Percentiles rank a stretch among this genome's conserved stretches.
Conservation (phyloP, 2,113 vertebrate species). For the Neodontobutis hainanensis region DNA sequence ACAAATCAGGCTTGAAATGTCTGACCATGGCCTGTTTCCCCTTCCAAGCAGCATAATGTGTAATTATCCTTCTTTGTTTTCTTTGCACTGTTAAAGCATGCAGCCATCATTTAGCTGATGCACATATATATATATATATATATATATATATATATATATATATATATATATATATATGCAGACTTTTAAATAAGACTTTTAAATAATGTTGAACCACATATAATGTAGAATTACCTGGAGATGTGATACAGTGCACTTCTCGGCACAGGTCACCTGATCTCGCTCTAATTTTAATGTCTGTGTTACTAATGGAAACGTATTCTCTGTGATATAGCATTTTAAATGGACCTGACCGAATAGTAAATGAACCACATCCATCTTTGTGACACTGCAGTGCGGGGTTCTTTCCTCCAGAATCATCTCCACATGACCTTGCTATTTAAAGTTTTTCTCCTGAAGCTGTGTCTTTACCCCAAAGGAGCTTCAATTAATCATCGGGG, state of each 20-base stretch:
- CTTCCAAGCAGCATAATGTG: too few relatives aligned
- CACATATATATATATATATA: constrained; percentile 1
- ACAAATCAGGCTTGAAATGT: constrained; percentile 20
- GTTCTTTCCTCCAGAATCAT: constrained; percentile 69
- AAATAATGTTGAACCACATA: constrained; percentile 27
- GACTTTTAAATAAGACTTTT: not conserved
- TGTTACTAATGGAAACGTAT: constrained; percentile 69
- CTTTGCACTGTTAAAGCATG: too few relatives aligned
- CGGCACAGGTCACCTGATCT: constrained; percentile 56
- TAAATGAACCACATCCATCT: constrained; percentile 79
- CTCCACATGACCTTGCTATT: constrained; percentile 73
- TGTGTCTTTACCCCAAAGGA: constrained; percentile 45
- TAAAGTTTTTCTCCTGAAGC: constrained; percentile 60
- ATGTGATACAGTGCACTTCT: constrained; percentile 45
- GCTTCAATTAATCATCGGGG: constrained; percentile 46
- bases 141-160: constrained; percentile 6
- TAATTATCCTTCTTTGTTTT: too few relatives aligned
- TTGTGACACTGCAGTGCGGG: constrained; percentile 70
- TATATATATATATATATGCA: constrained; percentile 11
- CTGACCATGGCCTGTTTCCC: not conserved
- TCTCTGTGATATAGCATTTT: constrained; percentile 72
- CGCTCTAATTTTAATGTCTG: constrained; percentile 70
- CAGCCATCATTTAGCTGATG: too few relatives aligned
- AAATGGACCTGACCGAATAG: constrained; percentile 76
- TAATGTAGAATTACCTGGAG: constrained; percentile 31